phyloP scores from a whole-genome alignment of 2,797 vertebrate species.

The Neoniphon sammara region DNA sequence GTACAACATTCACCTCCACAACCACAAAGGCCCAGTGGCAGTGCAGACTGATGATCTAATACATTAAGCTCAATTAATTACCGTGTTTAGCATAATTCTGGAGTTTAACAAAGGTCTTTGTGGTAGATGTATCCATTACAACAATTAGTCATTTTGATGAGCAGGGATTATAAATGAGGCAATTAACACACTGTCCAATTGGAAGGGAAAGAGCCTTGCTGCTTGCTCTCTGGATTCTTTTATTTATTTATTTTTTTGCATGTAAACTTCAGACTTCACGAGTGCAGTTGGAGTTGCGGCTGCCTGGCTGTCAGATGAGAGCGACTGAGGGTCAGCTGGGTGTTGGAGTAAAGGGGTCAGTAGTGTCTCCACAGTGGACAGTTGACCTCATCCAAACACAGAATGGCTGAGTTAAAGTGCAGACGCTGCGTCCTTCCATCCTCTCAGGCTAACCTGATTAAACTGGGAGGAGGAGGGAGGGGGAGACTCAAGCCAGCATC shows the following conservation, averaged over 20 bases:
- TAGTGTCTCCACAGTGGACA: constrained; percentile 38
- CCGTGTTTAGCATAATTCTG: constrained; percentile 75
- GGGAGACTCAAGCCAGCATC: not conserved
- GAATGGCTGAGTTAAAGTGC: constrained; percentile 42
- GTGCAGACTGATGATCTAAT: constrained; percentile 63
- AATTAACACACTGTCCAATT: constrained; percentile 80
- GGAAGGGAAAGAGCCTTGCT: constrained; percentile 63
- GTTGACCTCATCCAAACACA: constrained; percentile 64
- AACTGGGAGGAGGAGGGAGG: constrained; percentile 37
- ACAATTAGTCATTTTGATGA: constrained; percentile 82
- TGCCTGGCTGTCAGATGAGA: constrained; percentile 57
- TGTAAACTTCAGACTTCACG: constrained; percentile 47
- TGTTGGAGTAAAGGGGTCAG: constrained; percentile 46
- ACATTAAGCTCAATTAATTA: constrained; percentile 81
- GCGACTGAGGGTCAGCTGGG: constrained; percentile 54
- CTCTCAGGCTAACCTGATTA: constrained; percentile 74
- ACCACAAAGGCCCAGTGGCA: constrained; percentile 47
- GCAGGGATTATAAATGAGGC: constrained; percentile 83
- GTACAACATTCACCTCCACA: constrained; percentile 49
- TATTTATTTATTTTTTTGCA: constrained; percentile 10
- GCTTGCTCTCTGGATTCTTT: constrained; percentile 46
- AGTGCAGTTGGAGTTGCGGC: constrained; percentile 24
- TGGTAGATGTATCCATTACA: constrained; percentile 67
- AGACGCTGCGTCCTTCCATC: constrained; percentile 59
- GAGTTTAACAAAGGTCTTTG: constrained; percentile 78